Percentiles rank a stretch among this genome's conserved stretches.
Evolutionary conservation across 2,797 vertebrate genomes (phyloP).

Genomic region (Chelidonichthys spinosus): DNA sequence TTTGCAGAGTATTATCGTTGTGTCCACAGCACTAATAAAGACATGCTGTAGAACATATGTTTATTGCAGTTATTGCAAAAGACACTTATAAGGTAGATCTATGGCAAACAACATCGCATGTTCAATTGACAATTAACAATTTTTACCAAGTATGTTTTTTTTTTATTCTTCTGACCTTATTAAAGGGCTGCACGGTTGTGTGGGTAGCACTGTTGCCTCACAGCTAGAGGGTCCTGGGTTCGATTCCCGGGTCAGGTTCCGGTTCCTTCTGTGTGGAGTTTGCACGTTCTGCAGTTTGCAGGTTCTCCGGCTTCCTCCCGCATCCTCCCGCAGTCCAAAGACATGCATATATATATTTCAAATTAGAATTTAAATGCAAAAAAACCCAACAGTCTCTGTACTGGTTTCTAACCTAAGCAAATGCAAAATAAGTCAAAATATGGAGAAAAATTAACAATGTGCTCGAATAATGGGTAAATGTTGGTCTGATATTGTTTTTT

Average conservation of each 20-base stretch:
- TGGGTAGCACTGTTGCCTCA: too few species aligned
- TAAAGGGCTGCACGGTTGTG: neutral
- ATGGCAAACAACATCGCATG: neutral
- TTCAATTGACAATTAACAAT: too few species aligned
- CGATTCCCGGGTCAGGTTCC: too few species aligned
- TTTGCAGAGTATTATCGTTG: conserved; percentile 73
- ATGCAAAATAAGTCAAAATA: conserved; percentile 29
- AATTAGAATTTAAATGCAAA: neutral
- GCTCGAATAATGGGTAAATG: conserved; percentile 21
- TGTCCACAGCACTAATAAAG: conserved; percentile 80
- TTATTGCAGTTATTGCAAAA: conserved; percentile 35
- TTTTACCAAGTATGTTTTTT: neutral
- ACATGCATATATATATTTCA: neutral
- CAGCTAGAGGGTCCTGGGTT: too few species aligned
- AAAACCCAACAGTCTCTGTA: neutral
- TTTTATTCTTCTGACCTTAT: neutral
- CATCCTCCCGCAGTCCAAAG: neutral
- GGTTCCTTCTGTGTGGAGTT: too few species aligned
- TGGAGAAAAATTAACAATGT: neutral
- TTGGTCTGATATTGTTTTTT: neutral
- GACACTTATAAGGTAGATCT: conserved; percentile 31
- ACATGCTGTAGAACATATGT: conserved; percentile 63
- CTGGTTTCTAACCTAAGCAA: neutral
- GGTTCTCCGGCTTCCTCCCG: too few species aligned
- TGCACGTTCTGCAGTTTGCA: too few species aligned